phyloP scores from a whole-genome alignment of 64 coral and sea anemone species.

The Dendrophyllia cribrosa region DNA sequence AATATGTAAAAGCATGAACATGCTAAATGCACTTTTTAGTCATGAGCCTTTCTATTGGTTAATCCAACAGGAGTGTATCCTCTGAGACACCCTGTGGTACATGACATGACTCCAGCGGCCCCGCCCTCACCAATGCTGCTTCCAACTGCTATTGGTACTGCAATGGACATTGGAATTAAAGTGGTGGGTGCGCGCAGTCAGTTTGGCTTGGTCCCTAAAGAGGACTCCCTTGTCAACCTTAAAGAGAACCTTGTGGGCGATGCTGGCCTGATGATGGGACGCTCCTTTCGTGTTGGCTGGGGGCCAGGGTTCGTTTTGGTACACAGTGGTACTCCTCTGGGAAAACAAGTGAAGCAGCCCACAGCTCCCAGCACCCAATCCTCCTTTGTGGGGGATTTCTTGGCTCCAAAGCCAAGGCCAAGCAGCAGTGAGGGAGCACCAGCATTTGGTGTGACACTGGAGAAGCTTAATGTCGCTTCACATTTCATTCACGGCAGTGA shows the following conservation, averaged over 20 bases:
- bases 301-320: slow-evolving; percentile 88
- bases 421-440: neutral
- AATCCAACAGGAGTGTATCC: slow-evolving; percentile 31
- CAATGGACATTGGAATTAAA: slow-evolving; percentile 91
- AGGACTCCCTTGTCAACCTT: slow-evolving; percentile 63
- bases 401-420: slow-evolving; percentile 62
- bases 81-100: slow-evolving; percentile 25
- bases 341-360: slow-evolving; percentile 39
- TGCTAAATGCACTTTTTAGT: no score
- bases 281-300: slow-evolving; percentile 99
- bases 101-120: slow-evolving; percentile 21
- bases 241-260: slow-evolving; percentile 91
- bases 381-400: slow-evolving; percentile 54
- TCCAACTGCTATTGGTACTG: slow-evolving; percentile 87
- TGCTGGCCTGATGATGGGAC: slow-evolving; percentile 89
- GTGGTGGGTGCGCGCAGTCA: slow-evolving; percentile 85
- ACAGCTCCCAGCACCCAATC: neutral
- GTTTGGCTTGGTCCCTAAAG: slow-evolving; percentile 80
- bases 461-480: slow-evolving; percentile 78
- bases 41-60: neutral
- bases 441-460: slow-evolving; percentile 83
- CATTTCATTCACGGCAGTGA: slow-evolving; percentile 44
- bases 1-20: no score
- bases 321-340: slow-evolving; percentile 77
- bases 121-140: slow-evolving; percentile 79